These are phyloP conservation scores for Enteromius anoplus DNA, from an alignment of 2,797 vertebrate genomes.

Conservation along the genomic window DNA sequence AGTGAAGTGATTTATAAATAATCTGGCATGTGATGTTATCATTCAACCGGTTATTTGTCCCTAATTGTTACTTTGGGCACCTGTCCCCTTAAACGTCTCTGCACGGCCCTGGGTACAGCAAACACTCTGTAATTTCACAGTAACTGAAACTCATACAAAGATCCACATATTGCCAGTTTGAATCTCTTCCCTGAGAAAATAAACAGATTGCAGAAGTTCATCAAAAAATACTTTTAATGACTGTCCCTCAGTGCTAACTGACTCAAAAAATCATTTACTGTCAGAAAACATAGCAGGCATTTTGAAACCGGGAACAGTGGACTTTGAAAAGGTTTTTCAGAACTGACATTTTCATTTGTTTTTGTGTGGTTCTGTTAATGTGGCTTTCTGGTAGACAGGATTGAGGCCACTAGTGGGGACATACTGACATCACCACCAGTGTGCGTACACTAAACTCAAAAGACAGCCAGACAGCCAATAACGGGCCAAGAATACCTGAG, in stretches of 20 bases:
- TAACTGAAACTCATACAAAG: slow-evolving; percentile 10
- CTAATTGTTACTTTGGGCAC: no score
- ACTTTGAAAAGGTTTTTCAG: slow-evolving; percentile 26
- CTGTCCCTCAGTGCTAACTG: neutral
- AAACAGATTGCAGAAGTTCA: neutral
- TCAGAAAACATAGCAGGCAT: slow-evolving; percentile 14
- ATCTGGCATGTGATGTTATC: no score
- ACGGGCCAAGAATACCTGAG: slow-evolving; percentile 20
- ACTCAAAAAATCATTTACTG: neutral
- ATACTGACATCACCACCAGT: slow-evolving; percentile 40
- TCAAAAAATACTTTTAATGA: neutral
- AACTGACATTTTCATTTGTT: slow-evolving; percentile 23
- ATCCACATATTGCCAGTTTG: neutral
- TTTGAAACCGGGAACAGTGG: slow-evolving; percentile 28
- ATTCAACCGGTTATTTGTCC: no score
- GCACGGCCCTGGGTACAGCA: neutral
- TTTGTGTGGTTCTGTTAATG: slow-evolving; percentile 11
- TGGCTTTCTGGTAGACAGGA: slow-evolving; percentile 18
- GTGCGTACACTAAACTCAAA: slow-evolving; percentile 27
- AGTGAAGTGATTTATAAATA: no score
- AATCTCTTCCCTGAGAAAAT: neutral
- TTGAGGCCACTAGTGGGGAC: slow-evolving; percentile 28
- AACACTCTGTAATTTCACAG: slow-evolving; percentile 20
- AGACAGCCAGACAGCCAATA: slow-evolving; percentile 37
- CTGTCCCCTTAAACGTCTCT: no score